Evolutionary conservation across 2,888 invertebrate species (phyloP), one percentile per base, ranked within the genome.

Genomic region (Empis livida): DNA sequence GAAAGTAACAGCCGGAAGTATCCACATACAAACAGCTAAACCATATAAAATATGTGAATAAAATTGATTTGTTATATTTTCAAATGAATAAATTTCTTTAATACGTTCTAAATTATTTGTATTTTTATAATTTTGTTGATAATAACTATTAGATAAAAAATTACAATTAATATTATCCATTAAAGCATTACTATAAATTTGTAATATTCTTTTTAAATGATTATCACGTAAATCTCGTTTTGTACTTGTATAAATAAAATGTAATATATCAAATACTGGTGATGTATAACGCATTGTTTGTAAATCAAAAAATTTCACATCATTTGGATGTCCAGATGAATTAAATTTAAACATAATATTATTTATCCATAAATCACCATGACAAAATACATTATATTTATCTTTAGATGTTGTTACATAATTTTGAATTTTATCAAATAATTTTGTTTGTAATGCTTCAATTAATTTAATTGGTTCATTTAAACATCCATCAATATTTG

Each of bases 311-410:
- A 68, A 65, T 45, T 62, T 65, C 2, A 62, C 67, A 20, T 50
- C 49, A 51, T 44, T 13, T 47, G 56, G 50, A 23, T 45, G 30
- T 5, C 51, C 39, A 3, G 14, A 41, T 10, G 39, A 13, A 20
- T 55, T 47, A 5, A 45, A 46, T 17, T 50, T 54, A 44, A 68
- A 68, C 68, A 68, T 66, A 4, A 68, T 58, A 49, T 68, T 68
- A 52, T 68, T 68, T 1, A 66, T 58, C 65, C 67, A 67, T 41
- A 67, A 48, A 48, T 68, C 68, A 3, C 68, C 68, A 47, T 68
- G 68, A 16, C 64, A 63, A 45, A 68, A 53, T 2, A 68, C 64
- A 42, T 59, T 62, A n/a, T 61, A 53, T 5, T 57, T 55, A 0
- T 57, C 59, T 2, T 45, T 44, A 2, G 58, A 55, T 2, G 54